Evolutionary conservation across 2,888 invertebrate genomes (phyloP), one percentile per base, ranked within the genome.

Genomic region (Amblyjoppa proteus): DNA sequence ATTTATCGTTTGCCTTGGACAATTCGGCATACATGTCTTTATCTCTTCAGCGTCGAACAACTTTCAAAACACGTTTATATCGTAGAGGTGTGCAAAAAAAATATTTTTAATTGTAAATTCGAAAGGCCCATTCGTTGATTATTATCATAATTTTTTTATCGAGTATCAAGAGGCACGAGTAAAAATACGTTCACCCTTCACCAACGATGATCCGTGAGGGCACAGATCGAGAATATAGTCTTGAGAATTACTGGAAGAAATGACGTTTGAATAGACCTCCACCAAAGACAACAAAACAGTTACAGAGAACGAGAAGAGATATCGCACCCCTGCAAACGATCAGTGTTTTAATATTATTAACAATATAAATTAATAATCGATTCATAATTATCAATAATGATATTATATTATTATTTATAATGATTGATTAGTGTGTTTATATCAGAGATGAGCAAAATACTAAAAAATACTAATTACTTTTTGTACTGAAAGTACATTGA

Each of bases 1-100:
- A 69, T 78, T 68, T 78, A 90, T 91, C 83, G 77, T 82, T 87
- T 86, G 71, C 82, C 70, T 64, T 86, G 81, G 80, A 77, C 73
- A 64, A 69, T 85, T 77, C 66, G 75, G 64, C 41, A 49, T 49
- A 28, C 58, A 28, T 58, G 45, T 77, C 53, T 73, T 51, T 66
- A 1, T 49, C 20, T 68, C 41, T 41, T 70, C 61, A 70, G 20
- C 77, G 56, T 45, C 66, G 31, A 71, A 51, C 66, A 56, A 53
- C 31, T 31, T 56, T 53, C 41, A 53, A 51, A 38, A 38, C 31
- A 9, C 20, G 34, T 7, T 76, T 51, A 20, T 16, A 25, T 66
- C 34, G 20, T 25, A 31, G 16, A 34, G 2, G 16, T 31, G 16
- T 20, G 31, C 53, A 49, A 49, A 16, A 16, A 56, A 41, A 45